Conservation (phyloP, 2,797 vertebrate species). For the Rhynchonycteris naso region DNA sequence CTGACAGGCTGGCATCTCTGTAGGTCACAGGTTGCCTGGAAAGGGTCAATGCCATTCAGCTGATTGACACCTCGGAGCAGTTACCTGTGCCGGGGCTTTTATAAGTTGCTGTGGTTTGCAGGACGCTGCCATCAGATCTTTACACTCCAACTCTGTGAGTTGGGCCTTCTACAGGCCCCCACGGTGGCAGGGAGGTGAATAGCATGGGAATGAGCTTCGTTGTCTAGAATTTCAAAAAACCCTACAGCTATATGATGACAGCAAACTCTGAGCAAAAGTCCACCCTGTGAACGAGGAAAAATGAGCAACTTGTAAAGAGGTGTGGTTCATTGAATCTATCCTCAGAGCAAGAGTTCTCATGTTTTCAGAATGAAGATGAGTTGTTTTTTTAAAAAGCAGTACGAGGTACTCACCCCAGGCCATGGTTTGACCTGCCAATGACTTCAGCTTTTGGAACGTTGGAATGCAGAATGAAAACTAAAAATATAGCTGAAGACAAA, state of each 20-base stretch:
- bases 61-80: constrained; percentile 78
- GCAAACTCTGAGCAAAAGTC: constrained; percentile 51
- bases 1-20: constrained; percentile 73
- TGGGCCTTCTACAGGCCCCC: constrained; percentile 66
- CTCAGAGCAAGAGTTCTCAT: constrained; percentile 76
- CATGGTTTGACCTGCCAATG: constrained; percentile 84
- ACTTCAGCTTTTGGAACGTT: constrained; percentile 82
- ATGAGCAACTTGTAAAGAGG: constrained; percentile 31
- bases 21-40: constrained; percentile 78
- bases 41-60: constrained; percentile 69
- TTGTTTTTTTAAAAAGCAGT: constrained; percentile 74
- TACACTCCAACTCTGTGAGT: constrained; percentile 17
- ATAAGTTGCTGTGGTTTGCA: constrained; percentile 70
- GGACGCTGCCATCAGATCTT: constrained; percentile 58
- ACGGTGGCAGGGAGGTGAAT: constrained; percentile 56
- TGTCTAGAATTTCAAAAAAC: constrained; percentile 72
- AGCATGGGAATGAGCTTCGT: constrained; percentile 70
- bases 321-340: constrained; percentile 53
- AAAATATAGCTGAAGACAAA: constrained; percentile 76
- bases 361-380: constrained; percentile 74
- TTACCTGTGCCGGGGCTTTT: constrained; percentile 64
- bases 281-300: constrained; percentile 4
- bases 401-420: constrained; percentile 83
- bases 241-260: constrained; percentile 57
- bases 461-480: constrained; percentile 84